These are phyloP conservation scores for Epinotia brunnichana DNA, from an alignment of 2,888 invertebrate species.

Conservation along the genomic window DNA sequence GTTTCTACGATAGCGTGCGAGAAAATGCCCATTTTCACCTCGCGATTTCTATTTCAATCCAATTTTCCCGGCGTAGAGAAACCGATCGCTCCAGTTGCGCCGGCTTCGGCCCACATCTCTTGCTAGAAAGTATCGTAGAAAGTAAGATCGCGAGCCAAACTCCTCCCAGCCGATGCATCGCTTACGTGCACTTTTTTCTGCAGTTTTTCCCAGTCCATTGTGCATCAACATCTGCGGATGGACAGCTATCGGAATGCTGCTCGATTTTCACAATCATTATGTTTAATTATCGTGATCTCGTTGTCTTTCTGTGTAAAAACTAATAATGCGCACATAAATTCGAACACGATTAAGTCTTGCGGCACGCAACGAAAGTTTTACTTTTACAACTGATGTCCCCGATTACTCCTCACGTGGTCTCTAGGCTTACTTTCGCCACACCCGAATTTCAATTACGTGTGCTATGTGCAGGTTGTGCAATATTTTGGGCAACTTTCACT, in stretches of 20 bases:
- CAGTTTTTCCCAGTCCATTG: conserved; percentile 56
- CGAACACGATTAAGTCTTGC: conserved; percentile 26
- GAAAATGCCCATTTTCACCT: conserved; percentile 79
- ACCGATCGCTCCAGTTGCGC: conserved; percentile 82
- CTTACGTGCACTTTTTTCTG: conserved; percentile 75
- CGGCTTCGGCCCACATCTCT: conserved; percentile 80
- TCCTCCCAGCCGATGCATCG: conserved; percentile 73
- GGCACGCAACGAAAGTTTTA: conserved; percentile 41
- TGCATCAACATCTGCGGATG: conserved; percentile 37
- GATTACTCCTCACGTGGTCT: conserved; percentile 46
- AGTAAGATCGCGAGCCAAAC: conserved; percentile 79
- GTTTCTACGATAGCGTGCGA: conserved; percentile 72
- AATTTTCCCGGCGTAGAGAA: conserved; percentile 82
- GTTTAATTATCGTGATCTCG: conserved; percentile 21
- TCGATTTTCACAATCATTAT: conserved; percentile 48
- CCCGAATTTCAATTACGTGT: conserved; percentile 80
- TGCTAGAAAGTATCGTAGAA: conserved; percentile 83
- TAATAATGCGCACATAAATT: conserved; percentile 17
- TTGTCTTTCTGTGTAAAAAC: conserved; percentile 29
- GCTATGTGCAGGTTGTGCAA: conserved; percentile 73
- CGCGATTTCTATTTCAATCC: conserved; percentile 83
- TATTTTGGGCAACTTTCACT: conserved; percentile 83
- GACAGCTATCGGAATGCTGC: conserved; percentile 46
- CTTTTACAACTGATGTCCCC: conserved; percentile 40
- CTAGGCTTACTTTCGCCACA: conserved; percentile 77